phyloP scores from a whole-genome alignment of 2,113 vertebrate species.

The Bos indicus region DNA sequence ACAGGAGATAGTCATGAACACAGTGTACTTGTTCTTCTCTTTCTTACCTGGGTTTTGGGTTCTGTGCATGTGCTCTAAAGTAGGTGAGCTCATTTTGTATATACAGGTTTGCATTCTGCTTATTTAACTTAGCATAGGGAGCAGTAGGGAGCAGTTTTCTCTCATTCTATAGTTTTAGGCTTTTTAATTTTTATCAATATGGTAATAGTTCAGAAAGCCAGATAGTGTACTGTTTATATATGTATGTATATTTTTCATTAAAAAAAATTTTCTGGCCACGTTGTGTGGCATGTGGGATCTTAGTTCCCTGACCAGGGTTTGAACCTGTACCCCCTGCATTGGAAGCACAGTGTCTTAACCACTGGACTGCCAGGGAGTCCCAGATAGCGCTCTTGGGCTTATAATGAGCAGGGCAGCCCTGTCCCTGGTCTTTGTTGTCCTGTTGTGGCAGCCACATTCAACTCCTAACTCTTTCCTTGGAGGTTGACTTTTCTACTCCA shows the following conservation, averaged over 20 bases:
- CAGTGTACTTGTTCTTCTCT: background rate
- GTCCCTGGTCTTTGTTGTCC: background rate
- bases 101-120: background rate
- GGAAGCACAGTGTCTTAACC: background rate
- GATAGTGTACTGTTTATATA: background rate
- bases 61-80: background rate
- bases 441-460: background rate
- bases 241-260: background rate
- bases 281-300: background rate
- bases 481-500: background rate
- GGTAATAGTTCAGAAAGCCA: background rate
- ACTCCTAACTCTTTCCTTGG: background rate
- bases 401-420: background rate
- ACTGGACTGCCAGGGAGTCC: background rate
- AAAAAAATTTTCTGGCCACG: background rate
- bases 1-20: background rate
- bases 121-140: background rate
- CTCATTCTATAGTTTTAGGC: background rate
- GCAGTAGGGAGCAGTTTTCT: slow-evolving; percentile 4
- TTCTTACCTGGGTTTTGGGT: background rate
- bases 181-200: background rate
- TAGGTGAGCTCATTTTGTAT: background rate
- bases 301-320: background rate
- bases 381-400: background rate
- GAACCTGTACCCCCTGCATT: background rate